Evolutionary conservation across 2,888 invertebrate species (phyloP).

Genomic region (Xylocampa areola): DNA sequence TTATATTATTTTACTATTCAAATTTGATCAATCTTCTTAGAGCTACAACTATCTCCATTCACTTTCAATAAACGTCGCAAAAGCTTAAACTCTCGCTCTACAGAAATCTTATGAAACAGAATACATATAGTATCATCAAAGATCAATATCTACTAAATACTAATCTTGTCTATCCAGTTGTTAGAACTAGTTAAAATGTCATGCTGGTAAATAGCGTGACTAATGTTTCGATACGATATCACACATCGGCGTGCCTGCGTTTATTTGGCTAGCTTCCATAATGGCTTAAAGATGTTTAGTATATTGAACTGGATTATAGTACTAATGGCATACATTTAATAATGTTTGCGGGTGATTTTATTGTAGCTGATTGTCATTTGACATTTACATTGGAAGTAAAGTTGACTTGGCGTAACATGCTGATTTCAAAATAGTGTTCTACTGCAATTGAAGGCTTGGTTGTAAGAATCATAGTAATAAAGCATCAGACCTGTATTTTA

Average conservation of each 20-base stretch:
- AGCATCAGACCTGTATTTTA: too few relatives aligned
- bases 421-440: neutral
- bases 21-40: too few relatives aligned
- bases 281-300: slow-evolving; percentile 42
- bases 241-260: slow-evolving; percentile 45
- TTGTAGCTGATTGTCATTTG: neutral
- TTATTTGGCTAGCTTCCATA: slow-evolving; percentile 67
- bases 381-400: neutral
- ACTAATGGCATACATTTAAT: neutral
- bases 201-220: slow-evolving; percentile 57
- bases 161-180: neutral
- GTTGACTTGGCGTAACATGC: too few relatives aligned
- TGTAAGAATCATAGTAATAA: too few relatives aligned
- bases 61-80: too few relatives aligned
- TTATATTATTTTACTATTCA: too few relatives aligned
- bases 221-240: slow-evolving; percentile 57
- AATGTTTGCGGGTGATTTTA: slow-evolving; percentile 8
- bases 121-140: neutral
- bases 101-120: neutral
- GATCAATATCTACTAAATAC: slow-evolving; percentile 1
- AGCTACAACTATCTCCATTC: too few relatives aligned
- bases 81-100: too few relatives aligned
- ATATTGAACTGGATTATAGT: slow-evolving; percentile 54
- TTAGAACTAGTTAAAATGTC: slow-evolving; percentile 52
- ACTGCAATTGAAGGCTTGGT: too few relatives aligned